A percentile compares a stretch with the other conserved stretches of the same genome.
Conservation (phyloP, 2,888 invertebrate genomes). For the Xestia c-nigrum region DNA sequence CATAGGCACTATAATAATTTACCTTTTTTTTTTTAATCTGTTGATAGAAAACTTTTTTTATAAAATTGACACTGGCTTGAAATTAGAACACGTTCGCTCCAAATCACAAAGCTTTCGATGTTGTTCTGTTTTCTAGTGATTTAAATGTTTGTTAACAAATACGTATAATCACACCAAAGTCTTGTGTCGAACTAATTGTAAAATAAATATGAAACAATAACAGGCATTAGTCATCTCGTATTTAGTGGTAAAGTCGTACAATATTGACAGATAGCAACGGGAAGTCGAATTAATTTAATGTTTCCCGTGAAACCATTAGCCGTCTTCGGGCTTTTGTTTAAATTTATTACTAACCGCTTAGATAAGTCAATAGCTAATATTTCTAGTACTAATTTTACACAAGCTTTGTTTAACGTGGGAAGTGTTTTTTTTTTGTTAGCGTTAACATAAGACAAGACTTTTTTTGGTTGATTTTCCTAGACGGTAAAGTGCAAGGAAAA, state of each 20-base stretch:
- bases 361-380: conserved; percentile 1
- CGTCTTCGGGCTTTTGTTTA: conserved; percentile 37
- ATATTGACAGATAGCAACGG: conserved; percentile 53
- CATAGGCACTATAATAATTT: conserved; percentile 28
- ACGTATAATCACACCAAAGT: conserved; percentile 44
- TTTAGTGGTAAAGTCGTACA: conserved; percentile 56
- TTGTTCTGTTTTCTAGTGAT: conserved; percentile 34
- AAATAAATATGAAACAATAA: conserved; percentile 53
- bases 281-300: conserved; percentile 49
- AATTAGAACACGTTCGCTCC: conserved; percentile 31
- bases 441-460: not conserved
- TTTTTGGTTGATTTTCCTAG: not conserved
- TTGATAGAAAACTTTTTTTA: not conserved
- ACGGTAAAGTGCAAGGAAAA: not conserved
- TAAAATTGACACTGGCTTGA: conserved; percentile 25
- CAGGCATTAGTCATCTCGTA: conserved; percentile 57
- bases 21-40: conserved; percentile 17
- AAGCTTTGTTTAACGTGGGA: conserved; percentile 1
- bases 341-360: conserved; percentile 20
- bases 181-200: conserved; percentile 49
- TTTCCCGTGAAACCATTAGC: conserved; percentile 57
- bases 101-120: not conserved
- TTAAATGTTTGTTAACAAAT: not conserved
- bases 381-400: conserved; percentile 4
- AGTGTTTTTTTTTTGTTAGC: not conserved